Evolutionary conservation across 92 coral and sea anemone genomes (phyloP).

Genomic region (Palythoa caribaeorum): DNA sequence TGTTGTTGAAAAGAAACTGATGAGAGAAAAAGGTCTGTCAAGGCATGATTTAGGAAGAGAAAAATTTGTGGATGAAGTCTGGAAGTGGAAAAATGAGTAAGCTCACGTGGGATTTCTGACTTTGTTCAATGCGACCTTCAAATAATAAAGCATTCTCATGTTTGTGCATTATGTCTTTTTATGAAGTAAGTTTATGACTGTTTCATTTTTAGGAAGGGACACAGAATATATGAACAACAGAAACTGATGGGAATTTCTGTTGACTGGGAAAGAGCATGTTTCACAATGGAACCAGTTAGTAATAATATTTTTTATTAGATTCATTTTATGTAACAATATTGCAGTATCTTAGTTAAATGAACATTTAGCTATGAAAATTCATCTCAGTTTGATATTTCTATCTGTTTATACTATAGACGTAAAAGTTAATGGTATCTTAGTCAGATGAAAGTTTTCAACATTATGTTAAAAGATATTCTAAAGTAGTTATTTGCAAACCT

Average conservation of each 20-base stretch:
- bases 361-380: no score
- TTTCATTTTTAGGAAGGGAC: conserved; percentile 80
- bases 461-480: no score
- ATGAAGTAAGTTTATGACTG: not conserved
- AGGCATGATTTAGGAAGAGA: conserved; percentile 99
- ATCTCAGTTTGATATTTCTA: no score
- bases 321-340: not conserved
- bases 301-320: not conserved
- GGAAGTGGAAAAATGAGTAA: conserved; percentile 99
- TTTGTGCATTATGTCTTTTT: not conserved
- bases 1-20: conserved; percentile 94
- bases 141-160: not conserved
- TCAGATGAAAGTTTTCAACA: no score
- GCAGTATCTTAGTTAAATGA: no score
- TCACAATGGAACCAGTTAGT: conserved; percentile 97
- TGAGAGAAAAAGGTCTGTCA: conserved; percentile 88
- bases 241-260: conserved; percentile 93
- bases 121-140: not conserved
- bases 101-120: conserved; percentile 12
- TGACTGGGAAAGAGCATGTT: conserved; percentile 99
- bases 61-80: conserved; percentile 90
- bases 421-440: no score
- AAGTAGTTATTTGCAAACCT: no score
- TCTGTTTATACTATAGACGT: no score
- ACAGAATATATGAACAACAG: conserved; percentile 91